Conservation (phyloP, 2,888 invertebrate genomes). For the Idaea dimidiata region DNA sequence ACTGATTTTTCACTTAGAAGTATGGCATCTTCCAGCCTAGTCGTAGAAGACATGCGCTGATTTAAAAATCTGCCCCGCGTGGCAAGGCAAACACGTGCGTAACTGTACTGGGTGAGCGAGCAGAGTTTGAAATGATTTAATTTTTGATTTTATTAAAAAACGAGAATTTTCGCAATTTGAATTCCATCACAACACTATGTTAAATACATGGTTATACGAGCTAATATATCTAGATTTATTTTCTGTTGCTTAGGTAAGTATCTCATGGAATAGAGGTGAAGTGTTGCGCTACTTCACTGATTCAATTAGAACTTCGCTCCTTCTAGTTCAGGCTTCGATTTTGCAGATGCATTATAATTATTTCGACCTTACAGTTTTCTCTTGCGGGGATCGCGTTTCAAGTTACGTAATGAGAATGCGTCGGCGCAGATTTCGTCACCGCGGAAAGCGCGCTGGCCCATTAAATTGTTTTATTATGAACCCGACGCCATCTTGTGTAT, state of each 20-base stretch:
- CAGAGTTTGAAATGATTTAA: no score
- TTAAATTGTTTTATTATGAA: constrained; percentile 82
- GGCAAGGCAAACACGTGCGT: no score
- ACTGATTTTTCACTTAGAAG: no score
- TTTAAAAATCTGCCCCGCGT: no score
- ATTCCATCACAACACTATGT: neutral
- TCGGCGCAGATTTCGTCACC: constrained; percentile 79
- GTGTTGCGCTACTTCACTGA: constrained; percentile 10
- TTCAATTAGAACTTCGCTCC: constrained; percentile 28
- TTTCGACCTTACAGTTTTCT: constrained; percentile 72
- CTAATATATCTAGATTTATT: neutral
- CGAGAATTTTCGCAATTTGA: no score
- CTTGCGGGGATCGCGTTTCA: constrained; percentile 72
- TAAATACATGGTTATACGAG: neutral
- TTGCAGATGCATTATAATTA: constrained; percentile 55
- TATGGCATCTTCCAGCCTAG: no score
- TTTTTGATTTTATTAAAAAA: no score
- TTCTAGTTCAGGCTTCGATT: constrained; percentile 20
- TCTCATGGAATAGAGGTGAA: neutral
- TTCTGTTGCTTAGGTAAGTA: neutral
- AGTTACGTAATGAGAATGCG: constrained; percentile 74
- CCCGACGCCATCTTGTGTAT: constrained; percentile 79
- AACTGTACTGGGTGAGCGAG: no score
- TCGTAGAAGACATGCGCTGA: no score
- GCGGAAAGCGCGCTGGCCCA: constrained; percentile 80